Percentiles rank a stretch among this genome's conserved stretches.
Conservation (phyloP, 2,888 invertebrate genomes). For the Tetragonula carbonaria region DNA sequence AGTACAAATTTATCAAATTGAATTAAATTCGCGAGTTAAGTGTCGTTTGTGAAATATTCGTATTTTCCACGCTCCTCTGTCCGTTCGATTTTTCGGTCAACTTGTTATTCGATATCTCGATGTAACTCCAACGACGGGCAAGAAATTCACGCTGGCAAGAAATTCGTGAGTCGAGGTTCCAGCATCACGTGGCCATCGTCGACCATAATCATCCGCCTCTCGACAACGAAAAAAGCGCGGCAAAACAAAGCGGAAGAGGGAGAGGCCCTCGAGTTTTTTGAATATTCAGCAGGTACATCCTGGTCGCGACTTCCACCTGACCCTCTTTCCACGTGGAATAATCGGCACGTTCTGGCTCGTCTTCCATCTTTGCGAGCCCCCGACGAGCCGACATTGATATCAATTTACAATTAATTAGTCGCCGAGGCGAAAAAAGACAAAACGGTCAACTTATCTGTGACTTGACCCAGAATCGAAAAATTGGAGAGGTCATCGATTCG, state of each 20-base stretch:
- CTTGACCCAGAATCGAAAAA: background rate
- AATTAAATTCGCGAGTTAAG: too few species aligned
- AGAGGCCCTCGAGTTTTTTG: conserved; percentile 77
- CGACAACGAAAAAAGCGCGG: conserved; percentile 49
- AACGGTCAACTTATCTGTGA: background rate
- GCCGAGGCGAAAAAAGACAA: background rate
- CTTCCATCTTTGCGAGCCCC: conserved; percentile 14
- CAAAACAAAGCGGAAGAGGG: conserved; percentile 56
- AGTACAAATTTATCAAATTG: too few species aligned
- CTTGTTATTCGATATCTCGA: background rate
- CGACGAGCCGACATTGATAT: background rate
- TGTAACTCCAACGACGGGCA: background rate
- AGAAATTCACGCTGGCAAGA: conserved; percentile 23
- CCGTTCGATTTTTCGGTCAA: background rate
- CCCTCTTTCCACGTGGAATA: conserved; percentile 67
- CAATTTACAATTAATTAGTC: conserved; percentile 20
- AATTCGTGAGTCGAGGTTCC: conserved; percentile 39
- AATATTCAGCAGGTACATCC: conserved; percentile 80
- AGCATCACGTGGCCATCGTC: conserved; percentile 56
- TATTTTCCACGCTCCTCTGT: too few species aligned
- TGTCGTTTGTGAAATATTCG: too few species aligned
- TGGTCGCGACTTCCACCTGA: conserved; percentile 71
- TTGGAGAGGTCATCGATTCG: conserved; percentile 10
- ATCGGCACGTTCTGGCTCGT: conserved; percentile 54
- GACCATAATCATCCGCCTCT: conserved; percentile 67